A percentile compares a stretch with the other conserved stretches of the same genome.
Evolutionary conservation across 1,140 invertebrate species (phyloP).

Genomic region (Drosophila erecta): DNA sequence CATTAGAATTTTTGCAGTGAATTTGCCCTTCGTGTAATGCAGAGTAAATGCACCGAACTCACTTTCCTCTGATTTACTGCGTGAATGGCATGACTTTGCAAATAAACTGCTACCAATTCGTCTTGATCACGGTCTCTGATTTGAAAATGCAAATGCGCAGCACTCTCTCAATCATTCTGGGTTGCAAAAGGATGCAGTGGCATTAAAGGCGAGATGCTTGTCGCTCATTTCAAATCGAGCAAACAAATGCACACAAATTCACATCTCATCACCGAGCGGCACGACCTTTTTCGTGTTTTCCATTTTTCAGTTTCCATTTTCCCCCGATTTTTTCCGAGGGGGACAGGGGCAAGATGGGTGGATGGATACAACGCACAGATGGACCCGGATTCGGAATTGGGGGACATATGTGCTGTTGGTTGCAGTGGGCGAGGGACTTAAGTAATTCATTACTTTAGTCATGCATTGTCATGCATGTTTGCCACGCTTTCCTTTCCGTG

Average conservation of each 20-base stretch:
- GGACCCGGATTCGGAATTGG: constrained; percentile 10
- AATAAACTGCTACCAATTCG: constrained; percentile 51
- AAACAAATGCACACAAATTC: constrained; percentile 70
- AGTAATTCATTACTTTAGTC: constrained; percentile 83
- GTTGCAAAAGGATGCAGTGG: constrained; percentile 32
- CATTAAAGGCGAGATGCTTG: constrained; percentile 61
- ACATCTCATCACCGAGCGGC: constrained; percentile 62
- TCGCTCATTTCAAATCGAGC: constrained; percentile 73
- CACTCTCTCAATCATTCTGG: constrained; percentile 34
- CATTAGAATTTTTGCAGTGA: constrained; percentile 10
- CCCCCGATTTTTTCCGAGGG: too few species aligned
- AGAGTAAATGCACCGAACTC: constrained; percentile 26
- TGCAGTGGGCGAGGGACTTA: constrained; percentile 57
- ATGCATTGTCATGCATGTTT: constrained; percentile 81
- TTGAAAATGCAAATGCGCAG: constrained; percentile 60
- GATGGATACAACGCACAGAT: constrained; percentile 25
- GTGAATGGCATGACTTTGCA: constrained; percentile 49
- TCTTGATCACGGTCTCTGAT: constrained; percentile 52
- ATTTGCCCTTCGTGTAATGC: constrained; percentile 22
- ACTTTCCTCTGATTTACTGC: constrained; percentile 42
- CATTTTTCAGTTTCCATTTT: background rate
- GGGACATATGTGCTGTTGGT: constrained; percentile 45
- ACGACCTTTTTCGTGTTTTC: constrained; percentile 70
- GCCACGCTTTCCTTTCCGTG: constrained; percentile 53
- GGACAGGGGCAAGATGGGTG: background rate